phyloP scores from a whole-genome alignment of 2,888 invertebrate species.

The Tolmerus cingulatus region DNA sequence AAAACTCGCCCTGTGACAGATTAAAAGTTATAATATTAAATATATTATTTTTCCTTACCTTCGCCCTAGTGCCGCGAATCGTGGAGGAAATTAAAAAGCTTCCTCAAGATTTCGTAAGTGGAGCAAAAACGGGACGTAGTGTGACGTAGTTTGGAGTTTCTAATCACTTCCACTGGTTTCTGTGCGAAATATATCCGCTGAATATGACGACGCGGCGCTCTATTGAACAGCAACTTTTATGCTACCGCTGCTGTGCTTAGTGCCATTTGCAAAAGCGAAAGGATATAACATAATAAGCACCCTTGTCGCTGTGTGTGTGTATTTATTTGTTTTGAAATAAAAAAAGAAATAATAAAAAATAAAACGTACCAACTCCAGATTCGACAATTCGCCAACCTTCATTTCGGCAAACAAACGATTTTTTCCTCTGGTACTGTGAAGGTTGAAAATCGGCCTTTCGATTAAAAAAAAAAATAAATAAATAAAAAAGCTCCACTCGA shows the following conservation, averaged over 20 bases:
- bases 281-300: neutral
- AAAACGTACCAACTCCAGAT: neutral
- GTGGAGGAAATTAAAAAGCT: slow-evolving; percentile 1
- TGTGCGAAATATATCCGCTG: neutral
- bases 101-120: slow-evolving; percentile 22
- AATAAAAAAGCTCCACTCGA: neutral
- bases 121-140: neutral
- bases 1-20: neutral
- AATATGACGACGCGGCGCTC: neutral
- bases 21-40: neutral
- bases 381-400: neutral
- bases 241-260: neutral
- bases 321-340: slow-evolving; percentile 17
- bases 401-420: neutral
- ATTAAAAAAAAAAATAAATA: neutral
- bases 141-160: slow-evolving; percentile 26
- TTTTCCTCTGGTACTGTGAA: neutral
- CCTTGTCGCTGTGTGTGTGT: slow-evolving; percentile 2
- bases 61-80: neutral
- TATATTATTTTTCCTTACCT: neutral
- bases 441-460: neutral
- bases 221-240: neutral
- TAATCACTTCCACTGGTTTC: slow-evolving; percentile 24
- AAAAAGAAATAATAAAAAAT: too few species aligned
- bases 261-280: slow-evolving; percentile 24